A percentile compares a stretch with the other conserved stretches of the same genome.
phyloP scores from a whole-genome alignment of 1,140 invertebrate genomes.

The Tribolium castaneum region DNA sequence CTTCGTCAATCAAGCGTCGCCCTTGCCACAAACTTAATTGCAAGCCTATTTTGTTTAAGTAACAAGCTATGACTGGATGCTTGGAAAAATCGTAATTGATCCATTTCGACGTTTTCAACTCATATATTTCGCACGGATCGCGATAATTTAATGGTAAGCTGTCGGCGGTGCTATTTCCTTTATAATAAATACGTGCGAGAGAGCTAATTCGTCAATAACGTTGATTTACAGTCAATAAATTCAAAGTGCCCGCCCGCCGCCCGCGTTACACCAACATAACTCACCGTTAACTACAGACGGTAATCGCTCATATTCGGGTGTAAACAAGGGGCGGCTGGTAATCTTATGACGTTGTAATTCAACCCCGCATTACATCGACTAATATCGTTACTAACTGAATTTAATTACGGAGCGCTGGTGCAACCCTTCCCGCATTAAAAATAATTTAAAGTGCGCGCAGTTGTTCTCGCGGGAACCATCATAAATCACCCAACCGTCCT shows the following conservation, averaged over 20 bases:
- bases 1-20: slow-evolving; percentile 17
- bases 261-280: slow-evolving; percentile 29
- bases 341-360: slow-evolving; percentile 35
- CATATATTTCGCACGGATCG: slow-evolving; percentile 10
- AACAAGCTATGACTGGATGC: not conserved
- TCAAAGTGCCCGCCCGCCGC: slow-evolving; percentile 35
- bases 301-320: slow-evolving; percentile 34
- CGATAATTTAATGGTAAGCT: slow-evolving; percentile 23
- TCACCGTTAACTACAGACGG: slow-evolving; percentile 31
- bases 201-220: slow-evolving; percentile 45
- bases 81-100: slow-evolving; percentile 11
- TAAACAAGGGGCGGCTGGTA: slow-evolving; percentile 30
- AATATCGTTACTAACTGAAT: slow-evolving; percentile 36
- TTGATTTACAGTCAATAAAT: slow-evolving; percentile 47
- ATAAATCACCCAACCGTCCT: slow-evolving; percentile 2
- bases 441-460: slow-evolving; percentile 29
- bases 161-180: slow-evolving; percentile 30
- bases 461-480: slow-evolving; percentile 22
- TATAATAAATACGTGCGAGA: slow-evolving; percentile 43
- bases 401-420: slow-evolving; percentile 18
- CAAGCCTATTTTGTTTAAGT: slow-evolving; percentile 20
- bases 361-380: slow-evolving; percentile 33
- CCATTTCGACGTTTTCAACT: not conserved
- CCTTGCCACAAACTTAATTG: not conserved
- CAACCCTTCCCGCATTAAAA: slow-evolving; percentile 31